A percentile compares a stretch with the other conserved stretches of the same genome.
Evolutionary conservation across 2,113 vertebrate species (phyloP).

Genomic region (Phodopus roborovskii): DNA sequence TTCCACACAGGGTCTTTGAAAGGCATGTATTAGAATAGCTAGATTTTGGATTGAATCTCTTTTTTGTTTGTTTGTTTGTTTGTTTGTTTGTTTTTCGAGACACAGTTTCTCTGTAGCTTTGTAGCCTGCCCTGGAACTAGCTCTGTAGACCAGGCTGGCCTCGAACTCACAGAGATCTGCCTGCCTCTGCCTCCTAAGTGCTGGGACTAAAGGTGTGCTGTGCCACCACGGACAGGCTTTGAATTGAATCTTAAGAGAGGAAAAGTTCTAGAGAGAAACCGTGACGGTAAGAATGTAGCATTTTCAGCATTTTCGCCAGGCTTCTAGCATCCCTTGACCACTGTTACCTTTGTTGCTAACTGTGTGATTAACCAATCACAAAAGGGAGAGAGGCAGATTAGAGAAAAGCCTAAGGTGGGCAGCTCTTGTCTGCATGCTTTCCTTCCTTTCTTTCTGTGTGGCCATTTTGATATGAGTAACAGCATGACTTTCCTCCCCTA

Average conservation of each 20-base stretch:
- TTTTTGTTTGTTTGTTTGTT: too few relatives aligned
- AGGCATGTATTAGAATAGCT: not conserved
- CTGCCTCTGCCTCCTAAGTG: too few relatives aligned
- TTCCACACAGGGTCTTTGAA: conserved; percentile 15
- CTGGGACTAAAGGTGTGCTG: too few relatives aligned
- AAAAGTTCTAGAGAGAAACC: not conserved
- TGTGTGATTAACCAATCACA: conserved; percentile 61
- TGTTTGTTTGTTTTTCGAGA: too few relatives aligned
- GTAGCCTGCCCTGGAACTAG: too few relatives aligned
- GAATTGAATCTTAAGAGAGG: conserved; percentile 47
- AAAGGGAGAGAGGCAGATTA: conserved; percentile 61
- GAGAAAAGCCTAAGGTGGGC: conserved; percentile 23
- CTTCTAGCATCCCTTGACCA: conserved; percentile 52
- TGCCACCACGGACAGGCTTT: not conserved
- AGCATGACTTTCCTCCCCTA: conserved; percentile 21
- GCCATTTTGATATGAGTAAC: conserved; percentile 59
- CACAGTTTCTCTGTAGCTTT: too few relatives aligned
- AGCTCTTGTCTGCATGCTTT: conserved; percentile 52
- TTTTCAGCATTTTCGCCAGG: conserved; percentile 45
- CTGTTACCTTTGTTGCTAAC: conserved; percentile 58
- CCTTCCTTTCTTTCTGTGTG: conserved; percentile 56
- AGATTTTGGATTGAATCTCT: not conserved
- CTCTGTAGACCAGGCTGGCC: too few relatives aligned
- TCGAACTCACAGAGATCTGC: too few relatives aligned
- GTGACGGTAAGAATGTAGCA: not conserved